These are phyloP conservation scores for Hydra vulgaris DNA, from an alignment of 30 jellyfish, hydroid and myxozoan genomes.

Conservation along the genomic window DNA sequence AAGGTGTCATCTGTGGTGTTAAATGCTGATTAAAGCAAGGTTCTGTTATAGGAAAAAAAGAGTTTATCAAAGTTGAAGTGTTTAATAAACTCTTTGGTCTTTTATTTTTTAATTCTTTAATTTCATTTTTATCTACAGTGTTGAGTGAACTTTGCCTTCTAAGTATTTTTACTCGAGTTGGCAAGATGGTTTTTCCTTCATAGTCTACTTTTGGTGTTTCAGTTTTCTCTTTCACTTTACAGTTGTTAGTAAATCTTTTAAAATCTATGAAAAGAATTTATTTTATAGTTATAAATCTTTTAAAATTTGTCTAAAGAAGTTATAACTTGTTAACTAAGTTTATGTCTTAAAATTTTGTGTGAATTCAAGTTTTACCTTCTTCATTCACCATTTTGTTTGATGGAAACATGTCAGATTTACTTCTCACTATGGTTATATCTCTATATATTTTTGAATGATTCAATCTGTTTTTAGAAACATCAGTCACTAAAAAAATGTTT, in stretches of 20 bases:
- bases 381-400: background rate
- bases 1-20: slow-evolving; percentile 25
- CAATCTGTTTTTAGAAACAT: too few species aligned
- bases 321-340: background rate
- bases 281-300: background rate
- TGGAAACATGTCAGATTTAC: too few species aligned
- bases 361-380: background rate
- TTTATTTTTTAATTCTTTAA: background rate
- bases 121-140: background rate
- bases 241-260: background rate
- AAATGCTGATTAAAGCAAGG: background rate
- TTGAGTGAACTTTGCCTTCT: background rate
- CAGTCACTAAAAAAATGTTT: too few species aligned
- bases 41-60: background rate
- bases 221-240: background rate
- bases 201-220: background rate
- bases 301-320: background rate
- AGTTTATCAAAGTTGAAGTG: background rate
- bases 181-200: background rate
- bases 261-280: background rate
- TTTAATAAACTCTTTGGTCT: background rate
- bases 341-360: too few species aligned
- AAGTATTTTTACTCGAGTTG: background rate
- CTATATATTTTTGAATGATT: too few species aligned
- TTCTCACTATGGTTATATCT: too few species aligned